Percentiles rank a stretch among this genome's conserved stretches.
These are phyloP conservation scores for Perca flavescens DNA, from an alignment of 2,113 vertebrate genomes.

Conservation along the genomic window DNA sequence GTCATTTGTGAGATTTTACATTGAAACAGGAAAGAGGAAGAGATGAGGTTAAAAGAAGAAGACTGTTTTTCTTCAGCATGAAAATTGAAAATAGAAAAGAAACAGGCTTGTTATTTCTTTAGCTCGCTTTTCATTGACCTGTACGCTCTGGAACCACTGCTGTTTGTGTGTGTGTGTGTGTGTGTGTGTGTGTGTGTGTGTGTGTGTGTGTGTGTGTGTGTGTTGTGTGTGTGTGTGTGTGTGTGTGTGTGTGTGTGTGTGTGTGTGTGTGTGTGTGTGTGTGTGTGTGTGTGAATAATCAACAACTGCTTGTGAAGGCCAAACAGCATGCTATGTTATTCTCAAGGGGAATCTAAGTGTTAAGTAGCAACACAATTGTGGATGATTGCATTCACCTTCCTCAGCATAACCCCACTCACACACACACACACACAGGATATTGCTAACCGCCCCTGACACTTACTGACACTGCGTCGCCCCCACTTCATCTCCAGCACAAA, in stretches of 20 bases:
- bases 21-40: no score
- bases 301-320: conserved; percentile 40
- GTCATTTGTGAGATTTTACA: no score
- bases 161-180: not conserved
- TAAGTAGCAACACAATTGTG: conserved; percentile 45
- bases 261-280: not conserved
- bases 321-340: conserved; percentile 31
- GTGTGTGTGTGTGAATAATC: conserved; percentile 3
- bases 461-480: conserved; percentile 30
- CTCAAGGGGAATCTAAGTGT: conserved; percentile 43
- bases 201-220: not conserved
- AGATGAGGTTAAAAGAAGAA: no score
- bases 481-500: conserved; percentile 41
- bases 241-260: not conserved
- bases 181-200: not conserved
- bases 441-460: conserved; percentile 33
- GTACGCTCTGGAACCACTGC: not conserved
- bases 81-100: not conserved
- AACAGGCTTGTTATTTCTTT: not conserved
- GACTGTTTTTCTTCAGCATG: not conserved
- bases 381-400: conserved; percentile 47
- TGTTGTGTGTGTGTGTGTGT: no score
- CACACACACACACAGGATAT: conserved; percentile 12
- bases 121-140: not conserved
- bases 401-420: conserved; percentile 6